Evolutionary conservation across 2,113 vertebrate species (phyloP), one percentile per base, ranked within the genome.

Genomic region (Actinemys pallida): DNA sequence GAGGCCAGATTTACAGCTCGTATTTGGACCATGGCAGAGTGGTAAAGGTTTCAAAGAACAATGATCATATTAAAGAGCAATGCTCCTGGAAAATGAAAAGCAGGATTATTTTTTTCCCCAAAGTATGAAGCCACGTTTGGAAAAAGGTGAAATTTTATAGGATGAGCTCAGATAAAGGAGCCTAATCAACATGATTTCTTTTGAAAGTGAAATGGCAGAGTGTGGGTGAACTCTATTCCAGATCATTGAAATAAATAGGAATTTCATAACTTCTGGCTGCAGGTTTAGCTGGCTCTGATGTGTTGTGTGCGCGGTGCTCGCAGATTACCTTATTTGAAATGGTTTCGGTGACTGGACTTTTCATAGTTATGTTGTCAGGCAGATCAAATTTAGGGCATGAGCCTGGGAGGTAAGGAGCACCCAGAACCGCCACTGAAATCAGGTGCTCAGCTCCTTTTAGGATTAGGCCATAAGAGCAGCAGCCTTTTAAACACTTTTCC

Each of bases 201-300:
- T 93, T 84, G 88, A 94, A 91, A 47, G 19, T 8, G 62, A 72
- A 92, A 78, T 87, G 90, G 83, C 83, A 82, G 57, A 20, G 5
- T 81, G 2, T n/a, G 25, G 54, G 49, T 69, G 42, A 96, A 47
- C 39, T 27, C 35, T 87, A 42, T 87, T 95, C 54, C 52, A 56
- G 94, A 83, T 79, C 24, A 90, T 84, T 52, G 85, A 90, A 86
- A 81, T 89, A 92, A 97, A 90, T 5, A 54, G 31, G 83, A 86
- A 84, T 83, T 92, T 92, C 82, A 11, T 57, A 94, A 94, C n/a
- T 72, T 87, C 62, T 53, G 87, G 76, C 42, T 93, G 83, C 20
- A 31, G 81, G 90, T 29, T 87, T 87, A 88, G 81, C 57, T 53
- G 62, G 84, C 39, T 83, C 47, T 0, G 4, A 87, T 0, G 12